Conservation (phyloP, 2,888 invertebrate genomes). For the Byasa hedistus region DNA sequence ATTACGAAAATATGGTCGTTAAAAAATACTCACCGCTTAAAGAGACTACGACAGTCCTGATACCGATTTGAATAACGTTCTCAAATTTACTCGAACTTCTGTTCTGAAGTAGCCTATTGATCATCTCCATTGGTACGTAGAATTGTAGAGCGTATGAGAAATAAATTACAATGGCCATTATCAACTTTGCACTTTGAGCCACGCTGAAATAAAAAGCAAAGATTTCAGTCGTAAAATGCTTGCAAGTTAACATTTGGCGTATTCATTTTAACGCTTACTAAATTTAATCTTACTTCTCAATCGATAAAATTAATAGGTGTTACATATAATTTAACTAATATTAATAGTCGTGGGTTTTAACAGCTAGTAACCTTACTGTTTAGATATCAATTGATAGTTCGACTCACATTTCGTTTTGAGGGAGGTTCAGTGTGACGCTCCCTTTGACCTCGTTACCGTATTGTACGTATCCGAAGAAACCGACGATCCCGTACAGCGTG, state of each 20-base stretch:
- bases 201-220: constrained; percentile 67
- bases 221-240: background rate
- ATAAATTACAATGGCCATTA: constrained; percentile 93
- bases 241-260: too few relatives aligned
- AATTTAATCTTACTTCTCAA: too few relatives aligned
- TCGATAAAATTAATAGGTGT: too few relatives aligned
- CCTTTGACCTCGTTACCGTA: constrained; percentile 86
- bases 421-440: constrained; percentile 92
- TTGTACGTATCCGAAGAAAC: constrained; percentile 93
- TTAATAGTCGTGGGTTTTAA: too few relatives aligned
- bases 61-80: constrained; percentile 73
- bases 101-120: constrained; percentile 84
- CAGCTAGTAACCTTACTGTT: too few relatives aligned
- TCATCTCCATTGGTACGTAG: constrained; percentile 94
- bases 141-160: constrained; percentile 95
- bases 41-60: constrained; percentile 70
- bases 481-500: constrained; percentile 87
- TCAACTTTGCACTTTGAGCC: constrained; percentile 88
- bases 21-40: constrained; percentile 51
- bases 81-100: constrained; percentile 58
- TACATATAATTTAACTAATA: too few relatives aligned
- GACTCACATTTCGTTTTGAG: constrained; percentile 82
- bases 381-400: background rate
- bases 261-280: too few relatives aligned
- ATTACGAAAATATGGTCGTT: too few relatives aligned